Evolutionary conservation across 2,113 vertebrate genomes (phyloP), one percentile per base, ranked within the genome.

Genomic region (Corvus moneduloides): DNA sequence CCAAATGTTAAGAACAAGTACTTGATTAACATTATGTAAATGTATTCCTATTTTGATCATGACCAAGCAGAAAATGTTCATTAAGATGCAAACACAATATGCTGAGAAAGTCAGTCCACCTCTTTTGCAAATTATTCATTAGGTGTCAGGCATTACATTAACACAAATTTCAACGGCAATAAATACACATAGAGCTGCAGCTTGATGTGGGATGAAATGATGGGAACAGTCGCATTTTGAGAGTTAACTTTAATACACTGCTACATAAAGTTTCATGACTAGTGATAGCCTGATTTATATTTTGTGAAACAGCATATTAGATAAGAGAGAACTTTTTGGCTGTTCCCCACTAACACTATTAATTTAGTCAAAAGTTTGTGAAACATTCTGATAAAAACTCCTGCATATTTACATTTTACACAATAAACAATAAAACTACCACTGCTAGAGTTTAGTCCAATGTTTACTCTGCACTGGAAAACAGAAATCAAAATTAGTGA

Each of bases 1-100:
- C 68, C 84, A 97, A 97, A 97, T 84, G 75, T 74, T 95, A 96
- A 90, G 81, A 97, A 97, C 56, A 97, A 97, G 90, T 86, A 55
- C 69, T 94, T 97, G 84, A 97, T 94, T 97, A 97, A 93, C 73
- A 93, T 95, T 96, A 97, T 96, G 90, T 79, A 97, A 96, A 97
- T 89, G 62, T 22, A 96, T 75, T 90, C 90, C 75, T 86, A 92
- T 94, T 95, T 92, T 91, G 85, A 96, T 97, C 91, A 95, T 94
- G 93, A 95, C 90, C 78, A 97, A 96, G 96, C 88, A 97, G 72
- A 96, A 90, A 84, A 95, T n/a, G 90, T 92, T 97, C 86, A 97
- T 96, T 96, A 97, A 83, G 74, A 95, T 96, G 94, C 54, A 80
- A 79, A 94, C 73, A 92, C 68, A 92, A 95, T 78, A 95, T 54